A percentile compares a stretch with the other conserved stretches of the same genome.
Conservation (phyloP, 2,797 vertebrate genomes). For the Falco columbarius region DNA sequence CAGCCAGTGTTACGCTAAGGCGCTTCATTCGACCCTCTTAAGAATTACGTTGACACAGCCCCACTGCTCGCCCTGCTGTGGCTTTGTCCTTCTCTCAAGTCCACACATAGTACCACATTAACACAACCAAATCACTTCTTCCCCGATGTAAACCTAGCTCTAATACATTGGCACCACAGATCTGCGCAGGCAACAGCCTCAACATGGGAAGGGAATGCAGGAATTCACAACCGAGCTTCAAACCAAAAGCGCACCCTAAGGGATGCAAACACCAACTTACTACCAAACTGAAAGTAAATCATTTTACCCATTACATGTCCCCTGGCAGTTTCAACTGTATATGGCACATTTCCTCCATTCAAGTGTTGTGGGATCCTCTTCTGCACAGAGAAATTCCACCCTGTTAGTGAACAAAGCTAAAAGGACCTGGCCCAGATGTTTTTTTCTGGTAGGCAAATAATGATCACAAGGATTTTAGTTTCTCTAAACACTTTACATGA, state of each 20-base stretch:
- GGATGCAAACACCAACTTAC: neutral
- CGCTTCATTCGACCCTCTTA: neutral
- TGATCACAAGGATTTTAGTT: neutral
- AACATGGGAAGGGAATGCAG: neutral
- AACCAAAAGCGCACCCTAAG: neutral
- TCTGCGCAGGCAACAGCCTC: neutral
- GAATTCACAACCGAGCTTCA: neutral
- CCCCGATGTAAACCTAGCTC: neutral
- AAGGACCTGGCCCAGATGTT: neutral
- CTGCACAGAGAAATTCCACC: neutral
- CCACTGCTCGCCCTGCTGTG: accelerated
- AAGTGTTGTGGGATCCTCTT: neutral
- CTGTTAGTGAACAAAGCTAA: neutral
- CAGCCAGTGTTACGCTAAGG: neutral
- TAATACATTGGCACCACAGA: neutral
- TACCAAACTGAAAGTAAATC: neutral
- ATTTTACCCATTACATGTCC: neutral
- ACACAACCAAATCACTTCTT: neutral
- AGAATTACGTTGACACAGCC: neutral
- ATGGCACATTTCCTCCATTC: accelerated
- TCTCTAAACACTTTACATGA: neutral
- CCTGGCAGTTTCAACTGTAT: neutral
- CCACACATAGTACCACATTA: accelerated
- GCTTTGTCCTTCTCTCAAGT: neutral
- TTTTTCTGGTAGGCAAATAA: neutral